Conservation (phyloP, 1,140 invertebrate genomes). For the Drosophila arawakana region DNA sequence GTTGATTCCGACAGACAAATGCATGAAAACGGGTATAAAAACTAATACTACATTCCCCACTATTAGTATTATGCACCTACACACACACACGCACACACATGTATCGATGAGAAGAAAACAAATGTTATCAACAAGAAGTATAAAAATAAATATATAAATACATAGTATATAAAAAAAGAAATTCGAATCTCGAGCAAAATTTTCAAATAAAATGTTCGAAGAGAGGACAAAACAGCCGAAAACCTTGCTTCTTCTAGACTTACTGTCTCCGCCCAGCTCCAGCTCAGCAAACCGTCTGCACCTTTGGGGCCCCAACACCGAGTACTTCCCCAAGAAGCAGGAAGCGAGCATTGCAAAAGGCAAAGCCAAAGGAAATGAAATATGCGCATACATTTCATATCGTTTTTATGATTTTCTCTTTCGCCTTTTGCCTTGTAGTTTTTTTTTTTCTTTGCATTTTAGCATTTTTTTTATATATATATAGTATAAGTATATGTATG, state of each 20-base stretch:
- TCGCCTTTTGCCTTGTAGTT: conserved; percentile 54
- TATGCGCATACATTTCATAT: conserved; percentile 81
- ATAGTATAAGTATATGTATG: conserved; percentile 33
- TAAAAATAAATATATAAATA: too few relatives aligned
- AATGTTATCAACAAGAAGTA: background rate
- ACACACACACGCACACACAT: background rate
- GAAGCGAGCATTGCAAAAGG: conserved; percentile 44
- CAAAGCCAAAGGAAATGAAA: conserved; percentile 72
- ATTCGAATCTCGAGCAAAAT: conserved; percentile 51
- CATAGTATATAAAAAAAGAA: too few relatives aligned
- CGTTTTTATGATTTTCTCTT: conserved; percentile 74
- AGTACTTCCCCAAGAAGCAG: conserved; percentile 18
- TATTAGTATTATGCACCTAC: conserved; percentile 7
- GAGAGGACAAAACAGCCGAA: conserved; percentile 35
- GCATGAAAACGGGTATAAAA: background rate
- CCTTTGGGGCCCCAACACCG: background rate
- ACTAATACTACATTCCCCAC: background rate
- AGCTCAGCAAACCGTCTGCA: background rate
- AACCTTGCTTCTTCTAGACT: conserved; percentile 20
- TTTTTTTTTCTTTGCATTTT: conserved; percentile 39
- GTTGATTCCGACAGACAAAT: conserved; percentile 12
- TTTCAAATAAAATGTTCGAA: conserved; percentile 51
- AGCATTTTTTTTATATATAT: conserved; percentile 21
- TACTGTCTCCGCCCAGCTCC: background rate
- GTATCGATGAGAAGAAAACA: conserved; percentile 1